These are phyloP conservation scores for Mormyrops boulengeri DNA, from an alignment of 2,797 vertebrate species.

Conservation along the genomic window DNA sequence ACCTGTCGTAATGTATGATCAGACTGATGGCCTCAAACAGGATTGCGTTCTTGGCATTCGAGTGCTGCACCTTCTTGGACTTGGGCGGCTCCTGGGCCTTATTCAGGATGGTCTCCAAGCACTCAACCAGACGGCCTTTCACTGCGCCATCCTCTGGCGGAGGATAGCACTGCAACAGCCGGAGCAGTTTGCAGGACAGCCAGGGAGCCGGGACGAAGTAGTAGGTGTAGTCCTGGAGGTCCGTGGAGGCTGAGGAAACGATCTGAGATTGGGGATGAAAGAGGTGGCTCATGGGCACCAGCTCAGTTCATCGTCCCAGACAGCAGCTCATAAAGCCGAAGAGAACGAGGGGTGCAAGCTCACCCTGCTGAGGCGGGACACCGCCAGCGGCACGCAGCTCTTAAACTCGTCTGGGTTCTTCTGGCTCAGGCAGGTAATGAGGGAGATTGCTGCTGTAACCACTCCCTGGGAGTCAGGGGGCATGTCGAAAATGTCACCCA, in stretches of 20 bases:
- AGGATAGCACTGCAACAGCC: constrained; percentile 91
- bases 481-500: not conserved
- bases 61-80: constrained; percentile 97
- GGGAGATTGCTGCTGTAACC: constrained; percentile 83
- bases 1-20: constrained; percentile 97
- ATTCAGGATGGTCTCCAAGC: constrained; percentile 92
- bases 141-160: constrained; percentile 89
- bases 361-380: constrained; percentile 62
- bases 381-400: constrained; percentile 58
- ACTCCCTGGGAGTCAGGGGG: constrained; percentile 64
- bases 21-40: constrained; percentile 93
- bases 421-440: constrained; percentile 86
- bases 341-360: not conserved
- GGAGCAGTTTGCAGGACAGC: constrained; percentile 90
- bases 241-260: constrained; percentile 91
- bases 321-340: not conserved
- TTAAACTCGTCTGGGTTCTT: constrained; percentile 78
- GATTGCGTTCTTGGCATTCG: constrained; percentile 93
- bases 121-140: constrained; percentile 88
- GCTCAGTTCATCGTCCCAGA: not conserved
- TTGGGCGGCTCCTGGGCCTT: constrained; percentile 96
- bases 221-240: constrained; percentile 95
- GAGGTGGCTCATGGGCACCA: not conserved
- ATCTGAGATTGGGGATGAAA: constrained; percentile 61
- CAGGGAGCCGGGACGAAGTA: constrained; percentile 96